Evolutionary conservation across 2,797 vertebrate species (phyloP).

Genomic region (Cyprinella venusta): DNA sequence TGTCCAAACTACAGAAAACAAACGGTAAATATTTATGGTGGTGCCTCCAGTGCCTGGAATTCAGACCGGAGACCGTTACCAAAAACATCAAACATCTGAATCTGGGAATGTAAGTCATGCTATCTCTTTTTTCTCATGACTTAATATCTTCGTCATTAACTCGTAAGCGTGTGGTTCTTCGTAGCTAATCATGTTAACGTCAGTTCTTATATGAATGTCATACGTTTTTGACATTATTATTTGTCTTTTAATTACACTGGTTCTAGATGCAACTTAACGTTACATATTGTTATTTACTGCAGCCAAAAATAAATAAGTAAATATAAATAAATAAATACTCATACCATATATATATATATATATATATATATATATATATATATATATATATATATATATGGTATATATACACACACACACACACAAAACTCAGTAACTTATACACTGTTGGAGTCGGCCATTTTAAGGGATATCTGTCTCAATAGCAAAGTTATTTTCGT

Average conservation of each 20-base stretch:
- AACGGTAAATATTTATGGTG: constrained; percentile 81
- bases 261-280: not conserved
- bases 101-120: constrained; percentile 76
- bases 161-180: not conserved
- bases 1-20: constrained; percentile 63
- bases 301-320: not conserved
- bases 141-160: not conserved
- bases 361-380: too few relatives aligned
- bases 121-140: not conserved
- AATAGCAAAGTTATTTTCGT: too few relatives aligned
- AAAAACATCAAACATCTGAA: constrained; percentile 67
- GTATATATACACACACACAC: too few relatives aligned
- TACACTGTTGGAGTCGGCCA: too few relatives aligned
- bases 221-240: not conserved
- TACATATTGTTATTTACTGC: not conserved
- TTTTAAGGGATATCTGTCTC: too few relatives aligned
- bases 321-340: not conserved
- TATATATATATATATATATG: too few relatives aligned
- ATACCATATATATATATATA: too few relatives aligned
- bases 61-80: constrained; percentile 64
- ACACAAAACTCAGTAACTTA: too few relatives aligned
- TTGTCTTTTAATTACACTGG: not conserved
- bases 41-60: constrained; percentile 79
- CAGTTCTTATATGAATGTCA: not conserved
- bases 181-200: too few relatives aligned